A percentile compares a stretch with the other conserved stretches of the same genome.
Evolutionary conservation across 2,113 vertebrate genomes (phyloP).

Genomic region (Sterna hirundo): DNA sequence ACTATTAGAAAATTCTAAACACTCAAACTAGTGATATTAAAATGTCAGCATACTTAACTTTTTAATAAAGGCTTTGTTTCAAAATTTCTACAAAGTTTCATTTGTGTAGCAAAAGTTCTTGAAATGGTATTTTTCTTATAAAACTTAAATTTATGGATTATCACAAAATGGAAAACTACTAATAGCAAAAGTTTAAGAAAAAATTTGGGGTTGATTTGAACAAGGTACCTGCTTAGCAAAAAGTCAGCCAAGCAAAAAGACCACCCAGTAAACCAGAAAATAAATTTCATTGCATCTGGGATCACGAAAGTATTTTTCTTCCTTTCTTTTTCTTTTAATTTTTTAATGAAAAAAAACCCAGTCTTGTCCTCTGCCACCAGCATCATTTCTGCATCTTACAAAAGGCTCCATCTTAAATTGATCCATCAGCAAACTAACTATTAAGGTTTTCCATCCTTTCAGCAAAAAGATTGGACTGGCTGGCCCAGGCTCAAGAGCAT

Average conservation of each 20-base stretch:
- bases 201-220: background rate
- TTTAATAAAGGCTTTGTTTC: background rate
- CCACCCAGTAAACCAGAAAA: background rate
- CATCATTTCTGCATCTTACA: background rate
- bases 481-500: background rate
- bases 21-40: background rate
- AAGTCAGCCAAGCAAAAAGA: background rate
- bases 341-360: background rate
- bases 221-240: background rate
- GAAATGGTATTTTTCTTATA: background rate
- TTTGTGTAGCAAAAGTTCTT: background rate
- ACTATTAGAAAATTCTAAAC: background rate
- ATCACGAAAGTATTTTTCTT: background rate
- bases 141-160: background rate
- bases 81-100: background rate
- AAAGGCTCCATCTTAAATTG: background rate
- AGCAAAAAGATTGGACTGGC: background rate
- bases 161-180: background rate
- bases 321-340: no score
- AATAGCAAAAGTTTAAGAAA: background rate
- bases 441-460: background rate
- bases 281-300: background rate
- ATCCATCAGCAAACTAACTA: background rate
- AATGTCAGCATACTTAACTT: background rate
- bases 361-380: accelerated